A percentile compares a stretch with the other conserved stretches of the same genome.
Conservation (phyloP, 2,113 vertebrate species). For the Hydropotes inermis region DNA sequence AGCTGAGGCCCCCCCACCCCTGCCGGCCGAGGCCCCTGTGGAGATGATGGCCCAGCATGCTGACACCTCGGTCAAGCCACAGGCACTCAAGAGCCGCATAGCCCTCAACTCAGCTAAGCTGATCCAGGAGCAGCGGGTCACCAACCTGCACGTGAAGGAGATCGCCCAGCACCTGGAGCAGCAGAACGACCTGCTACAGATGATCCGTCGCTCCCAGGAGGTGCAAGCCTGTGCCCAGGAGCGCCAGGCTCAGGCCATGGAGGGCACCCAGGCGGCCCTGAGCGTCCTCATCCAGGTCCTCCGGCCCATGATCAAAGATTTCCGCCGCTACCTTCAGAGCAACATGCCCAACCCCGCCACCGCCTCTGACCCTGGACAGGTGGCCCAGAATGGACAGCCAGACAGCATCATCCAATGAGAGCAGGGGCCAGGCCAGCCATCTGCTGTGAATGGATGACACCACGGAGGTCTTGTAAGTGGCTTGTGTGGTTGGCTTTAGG, state of each 20-base stretch:
- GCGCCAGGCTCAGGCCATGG: conserved; percentile 95
- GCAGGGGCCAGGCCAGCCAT: not conserved
- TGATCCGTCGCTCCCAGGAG: conserved; percentile 96
- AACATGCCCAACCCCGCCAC: conserved; percentile 70
- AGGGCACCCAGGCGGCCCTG: conserved; percentile 93
- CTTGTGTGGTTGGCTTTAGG: not conserved
- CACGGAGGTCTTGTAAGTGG: not conserved
- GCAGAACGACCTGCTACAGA: conserved; percentile 95
- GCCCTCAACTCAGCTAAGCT: conserved; percentile 96
- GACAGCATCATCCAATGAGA: conserved; percentile 80
- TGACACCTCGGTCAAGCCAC: conserved; percentile 89
- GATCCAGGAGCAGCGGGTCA: conserved; percentile 96
- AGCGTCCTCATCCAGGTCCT: conserved; percentile 95
- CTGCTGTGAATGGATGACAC: not conserved
- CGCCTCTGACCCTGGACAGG: conserved; percentile 68
- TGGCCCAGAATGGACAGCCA: conserved; percentile 77
- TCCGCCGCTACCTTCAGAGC: conserved; percentile 93
- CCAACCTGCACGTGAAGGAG: conserved; percentile 95
- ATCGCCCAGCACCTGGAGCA: conserved; percentile 96
- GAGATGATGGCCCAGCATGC: conserved; percentile 88
- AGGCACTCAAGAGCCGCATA: conserved; percentile 95
- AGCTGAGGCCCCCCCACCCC: conserved; percentile 84
- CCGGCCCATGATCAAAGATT: conserved; percentile 93
- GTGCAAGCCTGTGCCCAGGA: conserved; percentile 96
- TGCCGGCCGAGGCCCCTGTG: conserved; percentile 85